phyloP scores from a whole-genome alignment of 2,113 vertebrate species.

The Myocastor coypus region DNA sequence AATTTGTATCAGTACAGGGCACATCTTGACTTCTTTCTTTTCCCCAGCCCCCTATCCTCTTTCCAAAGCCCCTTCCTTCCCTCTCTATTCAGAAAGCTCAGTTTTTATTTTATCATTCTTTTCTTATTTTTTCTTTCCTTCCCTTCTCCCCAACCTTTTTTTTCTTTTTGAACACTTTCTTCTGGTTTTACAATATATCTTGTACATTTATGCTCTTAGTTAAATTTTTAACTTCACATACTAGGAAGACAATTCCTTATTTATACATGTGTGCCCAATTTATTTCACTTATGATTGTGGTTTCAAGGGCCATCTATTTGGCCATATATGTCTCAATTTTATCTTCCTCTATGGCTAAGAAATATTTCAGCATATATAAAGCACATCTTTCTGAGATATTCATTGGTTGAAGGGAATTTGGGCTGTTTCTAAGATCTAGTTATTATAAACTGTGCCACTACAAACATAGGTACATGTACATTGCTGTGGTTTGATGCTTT shows the following conservation, averaged over 20 bases:
- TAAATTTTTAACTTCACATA: neutral
- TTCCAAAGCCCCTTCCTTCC: neutral
- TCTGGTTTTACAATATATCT: neutral
- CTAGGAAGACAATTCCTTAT: neutral
- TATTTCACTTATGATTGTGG: neutral
- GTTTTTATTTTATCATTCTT: neutral
- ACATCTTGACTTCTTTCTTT: neutral
- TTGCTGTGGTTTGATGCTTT: neutral
- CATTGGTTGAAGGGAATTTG: neutral
- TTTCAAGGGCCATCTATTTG: neutral
- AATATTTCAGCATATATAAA: neutral
- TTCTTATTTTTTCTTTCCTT: neutral
- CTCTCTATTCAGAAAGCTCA: neutral
- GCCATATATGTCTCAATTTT: neutral
- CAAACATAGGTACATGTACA: neutral
- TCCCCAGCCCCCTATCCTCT: neutral
- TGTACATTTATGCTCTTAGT: neutral
- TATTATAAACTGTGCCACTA: neutral
- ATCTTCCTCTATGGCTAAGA: neutral
- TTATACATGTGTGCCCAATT: neutral
- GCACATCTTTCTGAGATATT: neutral
- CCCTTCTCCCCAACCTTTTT: neutral
- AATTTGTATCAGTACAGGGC: neutral
- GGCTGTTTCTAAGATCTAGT: neutral
- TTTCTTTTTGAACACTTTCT: neutral